Base-by-base conservation (phyloP, 2,888 invertebrate species). In the Drosophila flavopinicola region DNA sequence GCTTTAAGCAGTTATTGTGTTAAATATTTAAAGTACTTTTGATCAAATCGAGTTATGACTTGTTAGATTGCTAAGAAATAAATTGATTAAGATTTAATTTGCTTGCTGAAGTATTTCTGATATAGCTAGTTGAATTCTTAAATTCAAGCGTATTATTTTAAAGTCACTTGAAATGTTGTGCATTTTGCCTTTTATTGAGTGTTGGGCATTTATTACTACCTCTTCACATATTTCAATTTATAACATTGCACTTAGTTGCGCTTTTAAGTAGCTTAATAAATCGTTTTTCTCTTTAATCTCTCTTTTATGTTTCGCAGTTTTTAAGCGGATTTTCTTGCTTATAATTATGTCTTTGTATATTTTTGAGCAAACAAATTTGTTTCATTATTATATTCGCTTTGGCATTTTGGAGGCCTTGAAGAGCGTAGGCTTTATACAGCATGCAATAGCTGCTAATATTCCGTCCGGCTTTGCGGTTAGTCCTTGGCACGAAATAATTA, bases 401-500 rank as follows among this genome's bases (percentile, higher is more conserved):
- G 20, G 3, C 37, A n/a, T 33, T 33, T 30, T 27, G 30, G 23
- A 30, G 30, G 27, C 17, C 17, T 32, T n/a, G 5, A 13, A 13
- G 13, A 33, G 9, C 9, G 13, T 10, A n/a, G 17, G 10, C 35
- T 17, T 35, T 3, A n/a, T 17, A n/a, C 13, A 49, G 11, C 13
- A 41, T 63, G 45, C 25, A 53, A 52, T 71, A 39, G 39, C 7
- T 51, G 41, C 30, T 49, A 51, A 41, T 45, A 33, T 51, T 37
- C 64, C 56, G 32, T 33, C 35, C 44, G 30, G 39, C 30, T 41
- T 42, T 66, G 51, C 37, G 58, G 57, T 58, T 61, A 66, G 69
- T 69, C 77, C 77, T 59, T 66, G 64, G 58, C 39, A 42, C 58
- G 56, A 69, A 64, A 76, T 69, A 66, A 76, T 66, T 77, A 65